Base-by-base conservation (phyloP, 2,888 invertebrate species). In the Timema podura region DNA sequence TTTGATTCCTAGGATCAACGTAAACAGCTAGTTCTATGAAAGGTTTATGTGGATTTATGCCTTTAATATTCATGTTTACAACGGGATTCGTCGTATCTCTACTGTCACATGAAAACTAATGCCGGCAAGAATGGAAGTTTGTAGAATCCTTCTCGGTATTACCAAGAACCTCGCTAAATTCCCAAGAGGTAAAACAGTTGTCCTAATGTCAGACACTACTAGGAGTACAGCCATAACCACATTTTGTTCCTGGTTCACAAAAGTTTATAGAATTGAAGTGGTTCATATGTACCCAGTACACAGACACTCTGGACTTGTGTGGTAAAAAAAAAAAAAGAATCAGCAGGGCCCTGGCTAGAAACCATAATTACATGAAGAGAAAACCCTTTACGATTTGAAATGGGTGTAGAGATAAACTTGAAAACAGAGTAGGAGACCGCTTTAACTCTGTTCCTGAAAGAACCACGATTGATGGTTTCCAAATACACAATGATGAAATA, bases 401-500 rank as follows among this genome's bases (percentile, higher is more conserved):
- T 54, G n/a, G 1, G 7, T 44, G 45, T 16, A 13, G 30, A 61
- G n/a, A n/a, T n/a, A n/a, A n/a, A n/a, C n/a, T n/a, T n/a, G n/a
- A n/a, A n/a, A n/a, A n/a, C n/a, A n/a, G n/a, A n/a, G n/a, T n/a
- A n/a, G n/a, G n/a, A n/a, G n/a, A n/a, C n/a, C n/a, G n/a, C n/a
- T n/a, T n/a, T n/a, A n/a, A n/a, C n/a, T n/a, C n/a, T n/a, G n/a
- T n/a, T n/a, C n/a, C n/a, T n/a, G n/a, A n/a, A n/a, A n/a, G n/a
- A n/a, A n/a, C n/a, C n/a, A n/a, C n/a, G n/a, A n/a, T 30, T 45
- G 13, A 30, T 45, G 45, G 45, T 45, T 9, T 11, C 30, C 59
- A 61, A 10, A 16, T 61, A 44, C 45, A 61, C 61, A 30, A 16
- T 61, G 45, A 61, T 61, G 61, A 61, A 61, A 45, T 61, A 61